Percentiles rank a stretch among this genome's conserved stretches.
These are phyloP conservation scores for Laupala kohalensis DNA, from an alignment of 1,140 invertebrate species.

Conservation along the genomic window DNA sequence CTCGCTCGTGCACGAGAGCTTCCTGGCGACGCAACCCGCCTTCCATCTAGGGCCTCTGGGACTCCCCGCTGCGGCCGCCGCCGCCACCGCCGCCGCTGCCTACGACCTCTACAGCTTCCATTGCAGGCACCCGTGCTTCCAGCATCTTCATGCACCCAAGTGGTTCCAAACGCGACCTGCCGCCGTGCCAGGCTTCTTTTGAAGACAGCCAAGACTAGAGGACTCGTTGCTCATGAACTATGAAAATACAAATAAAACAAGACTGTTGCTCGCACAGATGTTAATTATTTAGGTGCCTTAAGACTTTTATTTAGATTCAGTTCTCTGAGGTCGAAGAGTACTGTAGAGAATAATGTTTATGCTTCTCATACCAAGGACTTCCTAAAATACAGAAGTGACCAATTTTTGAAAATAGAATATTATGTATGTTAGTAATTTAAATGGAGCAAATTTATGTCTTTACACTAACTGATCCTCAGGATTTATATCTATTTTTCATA, in stretches of 20 bases:
- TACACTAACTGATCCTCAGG: neutral
- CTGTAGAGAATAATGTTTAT: neutral
- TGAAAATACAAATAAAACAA: neutral
- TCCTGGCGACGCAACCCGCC: neutral
- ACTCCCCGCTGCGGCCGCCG: neutral
- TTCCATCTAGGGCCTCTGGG: neutral
- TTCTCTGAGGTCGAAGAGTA: neutral
- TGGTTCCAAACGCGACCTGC: neutral
- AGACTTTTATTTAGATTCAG: neutral
- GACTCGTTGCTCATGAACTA: neutral
- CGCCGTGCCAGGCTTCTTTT: neutral
- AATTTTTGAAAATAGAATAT: neutral
- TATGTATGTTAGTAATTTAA: neutral
- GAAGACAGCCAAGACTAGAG: too few relatives aligned
- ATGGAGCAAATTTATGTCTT: neutral
- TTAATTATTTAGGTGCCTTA: neutral
- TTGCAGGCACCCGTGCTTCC: neutral
- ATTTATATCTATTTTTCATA: neutral
- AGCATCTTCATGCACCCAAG: neutral
- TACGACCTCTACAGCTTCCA: neutral
- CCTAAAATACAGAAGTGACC: neutral
- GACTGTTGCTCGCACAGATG: neutral
- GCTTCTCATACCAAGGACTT: neutral
- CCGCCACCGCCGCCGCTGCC: too few relatives aligned
- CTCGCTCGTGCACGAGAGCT: neutral